Evolutionary conservation across 2,888 invertebrate genomes (phyloP).

Genomic region (Eristalis tenax): DNA sequence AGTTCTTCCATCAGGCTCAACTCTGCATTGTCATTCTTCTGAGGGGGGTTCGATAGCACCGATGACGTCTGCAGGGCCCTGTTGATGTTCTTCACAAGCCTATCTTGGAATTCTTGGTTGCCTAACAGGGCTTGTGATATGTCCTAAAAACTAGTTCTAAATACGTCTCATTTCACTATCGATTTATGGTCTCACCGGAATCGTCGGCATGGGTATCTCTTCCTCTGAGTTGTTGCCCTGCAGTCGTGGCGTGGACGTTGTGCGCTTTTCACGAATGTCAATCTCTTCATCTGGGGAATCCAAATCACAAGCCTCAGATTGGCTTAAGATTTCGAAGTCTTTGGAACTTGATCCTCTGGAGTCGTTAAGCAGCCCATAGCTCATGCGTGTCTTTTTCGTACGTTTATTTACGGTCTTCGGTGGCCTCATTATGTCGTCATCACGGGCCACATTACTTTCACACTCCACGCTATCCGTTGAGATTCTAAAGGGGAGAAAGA

Average conservation of each 20-base stretch:
- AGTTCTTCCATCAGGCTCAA: conserved; percentile 18
- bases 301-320: conserved; percentile 56
- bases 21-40: conserved; percentile 40
- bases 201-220: conserved; percentile 23
- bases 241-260: conserved; percentile 51
- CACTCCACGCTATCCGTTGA: conserved; percentile 42
- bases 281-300: conserved; percentile 51
- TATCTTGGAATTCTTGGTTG: conserved; percentile 77
- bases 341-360: conserved; percentile 31
- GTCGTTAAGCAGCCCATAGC: neutral
- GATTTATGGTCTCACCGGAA: conserved; percentile 71
- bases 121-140: conserved; percentile 78
- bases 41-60: neutral
- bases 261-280: neutral
- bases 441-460: conserved; percentile 18
- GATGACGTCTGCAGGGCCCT: conserved; percentile 62
- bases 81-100: conserved; percentile 79
- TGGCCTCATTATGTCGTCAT: conserved; percentile 37
- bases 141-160: conserved; percentile 71
- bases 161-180: neutral
- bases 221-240: conserved; percentile 20
- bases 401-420: conserved; percentile 38
- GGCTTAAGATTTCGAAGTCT: conserved; percentile 54
- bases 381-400: neutral
- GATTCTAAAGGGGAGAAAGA: conserved; percentile 6